Evolutionary conservation across 2,888 invertebrate species (phyloP), one percentile per base, ranked within the genome.

Genomic region (Brachynemurus nebulosus): DNA sequence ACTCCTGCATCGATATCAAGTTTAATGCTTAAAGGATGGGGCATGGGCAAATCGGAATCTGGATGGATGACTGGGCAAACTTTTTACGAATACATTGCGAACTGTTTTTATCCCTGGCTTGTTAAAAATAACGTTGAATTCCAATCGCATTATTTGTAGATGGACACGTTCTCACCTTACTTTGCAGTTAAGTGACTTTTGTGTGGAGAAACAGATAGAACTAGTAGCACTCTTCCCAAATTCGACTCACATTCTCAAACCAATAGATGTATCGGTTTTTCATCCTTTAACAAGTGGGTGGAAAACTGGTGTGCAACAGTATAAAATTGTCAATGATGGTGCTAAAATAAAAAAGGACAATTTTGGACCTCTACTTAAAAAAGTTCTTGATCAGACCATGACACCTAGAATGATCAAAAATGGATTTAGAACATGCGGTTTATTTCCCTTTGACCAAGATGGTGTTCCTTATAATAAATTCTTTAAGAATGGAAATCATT

Each of bases 201-300:
- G 39, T 23, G 23, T 21, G 5, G 39, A 39, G 12, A 39, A 39
- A 14, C 4, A 21, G 11, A 39, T 39, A 4, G 14, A n/a, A 19
- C 20, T 39, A n/a, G 6, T 34, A 5, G 6, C n/a, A 6, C 12
- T 34, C 6, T n/a, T 7, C 6, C 12, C 34, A 8, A 12, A 34
- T 50, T 53, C 62, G 1, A 61, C 61, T 3, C 61, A 62, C 47
- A 52, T 63, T 8, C 45, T 63, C 7, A 62, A 63, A 46, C 63
- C 61, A 4, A 49, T 63, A 44, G 61, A 64, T 48, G 59, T 61
- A 4, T 54, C 54, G 12, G 52, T 63, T 23, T 63, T 63, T 48
- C 54, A 51, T 44, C 53, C 57, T 9, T 43, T 63, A 14, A 60
- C 61, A 50, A 36, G 18, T 20, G 46, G 44, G 39, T 61, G 59